phyloP scores from a whole-genome alignment of 1,140 invertebrate genomes.

The Probaryconus sp. region DNA sequence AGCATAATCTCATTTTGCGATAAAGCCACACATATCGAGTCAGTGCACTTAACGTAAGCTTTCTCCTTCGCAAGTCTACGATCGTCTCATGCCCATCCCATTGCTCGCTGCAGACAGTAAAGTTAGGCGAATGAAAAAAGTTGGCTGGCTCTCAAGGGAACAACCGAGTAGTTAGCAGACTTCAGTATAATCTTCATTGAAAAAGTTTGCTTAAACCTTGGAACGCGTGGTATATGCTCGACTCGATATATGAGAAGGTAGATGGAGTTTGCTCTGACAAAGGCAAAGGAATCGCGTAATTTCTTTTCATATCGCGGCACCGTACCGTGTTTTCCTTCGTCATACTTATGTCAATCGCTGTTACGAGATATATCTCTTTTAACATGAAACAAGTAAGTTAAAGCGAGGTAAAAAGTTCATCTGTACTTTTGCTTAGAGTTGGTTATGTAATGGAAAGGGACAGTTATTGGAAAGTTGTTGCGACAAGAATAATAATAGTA shows the following conservation, averaged over 20 bases:
- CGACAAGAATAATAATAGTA: too few relatives aligned
- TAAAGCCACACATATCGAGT: conserved; percentile 57
- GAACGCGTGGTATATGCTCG: conserved; percentile 65
- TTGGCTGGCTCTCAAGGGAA: conserved; percentile 72
- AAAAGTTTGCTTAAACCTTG: conserved; percentile 76
- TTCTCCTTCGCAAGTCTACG: conserved; percentile 51
- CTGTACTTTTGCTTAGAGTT: too few relatives aligned
- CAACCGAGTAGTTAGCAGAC: conserved; percentile 72
- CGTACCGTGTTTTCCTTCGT: neutral
- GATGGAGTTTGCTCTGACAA: conserved; percentile 57
- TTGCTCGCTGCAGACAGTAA: conserved; percentile 64
- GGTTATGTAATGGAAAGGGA: too few relatives aligned
- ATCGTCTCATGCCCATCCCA: conserved; percentile 58
- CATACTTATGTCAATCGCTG: neutral
- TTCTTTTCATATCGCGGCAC: conserved; percentile 42
- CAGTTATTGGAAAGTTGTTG: too few relatives aligned
- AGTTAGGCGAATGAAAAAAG: conserved; percentile 77
- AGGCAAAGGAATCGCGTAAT: conserved; percentile 54
- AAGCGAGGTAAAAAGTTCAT: too few relatives aligned
- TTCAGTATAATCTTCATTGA: conserved; percentile 77
- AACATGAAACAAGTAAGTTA: too few relatives aligned
- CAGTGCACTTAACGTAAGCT: conserved; percentile 53
- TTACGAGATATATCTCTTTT: too few relatives aligned
- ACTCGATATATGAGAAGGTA: conserved; percentile 69
- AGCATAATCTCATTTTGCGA: conserved; percentile 58